Evolutionary conservation across 2,888 invertebrate species (phyloP).

Genomic region (Eupithecia tripunctaria): DNA sequence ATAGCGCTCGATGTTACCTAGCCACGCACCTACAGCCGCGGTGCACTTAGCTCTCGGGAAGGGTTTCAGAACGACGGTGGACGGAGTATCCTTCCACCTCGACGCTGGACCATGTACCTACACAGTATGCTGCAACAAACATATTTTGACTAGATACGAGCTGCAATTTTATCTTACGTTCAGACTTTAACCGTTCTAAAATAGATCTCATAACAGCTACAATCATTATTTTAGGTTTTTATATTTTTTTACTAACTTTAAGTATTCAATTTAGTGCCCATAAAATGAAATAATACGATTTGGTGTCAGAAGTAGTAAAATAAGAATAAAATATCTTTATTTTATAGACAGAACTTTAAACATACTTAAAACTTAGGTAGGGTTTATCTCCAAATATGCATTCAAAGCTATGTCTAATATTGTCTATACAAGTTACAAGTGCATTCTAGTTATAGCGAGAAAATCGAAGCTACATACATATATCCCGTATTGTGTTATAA

Average conservation of each 20-base stretch:
- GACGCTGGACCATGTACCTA: too few relatives aligned
- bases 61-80: background rate
- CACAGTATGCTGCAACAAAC: background rate
- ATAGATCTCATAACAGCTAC: too few relatives aligned
- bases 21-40: background rate
- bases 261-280: background rate
- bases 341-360: too few relatives aligned
- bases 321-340: too few relatives aligned
- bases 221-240: background rate
- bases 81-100: too few relatives aligned
- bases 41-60: background rate
- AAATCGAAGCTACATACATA: too few relatives aligned
- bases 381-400: background rate
- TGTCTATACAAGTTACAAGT: background rate
- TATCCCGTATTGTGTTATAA: background rate
- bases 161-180: too few relatives aligned
- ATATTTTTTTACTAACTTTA: background rate
- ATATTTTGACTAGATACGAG: too few relatives aligned
- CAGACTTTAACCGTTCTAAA: too few relatives aligned
- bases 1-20: too few relatives aligned
- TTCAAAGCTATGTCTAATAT: too few relatives aligned
- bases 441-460: background rate
- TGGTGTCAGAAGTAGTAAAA: background rate
- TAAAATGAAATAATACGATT: background rate
- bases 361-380: too few relatives aligned